phyloP scores from a whole-genome alignment of 2,113 vertebrate genomes.

The Eublepharis macularius region DNA sequence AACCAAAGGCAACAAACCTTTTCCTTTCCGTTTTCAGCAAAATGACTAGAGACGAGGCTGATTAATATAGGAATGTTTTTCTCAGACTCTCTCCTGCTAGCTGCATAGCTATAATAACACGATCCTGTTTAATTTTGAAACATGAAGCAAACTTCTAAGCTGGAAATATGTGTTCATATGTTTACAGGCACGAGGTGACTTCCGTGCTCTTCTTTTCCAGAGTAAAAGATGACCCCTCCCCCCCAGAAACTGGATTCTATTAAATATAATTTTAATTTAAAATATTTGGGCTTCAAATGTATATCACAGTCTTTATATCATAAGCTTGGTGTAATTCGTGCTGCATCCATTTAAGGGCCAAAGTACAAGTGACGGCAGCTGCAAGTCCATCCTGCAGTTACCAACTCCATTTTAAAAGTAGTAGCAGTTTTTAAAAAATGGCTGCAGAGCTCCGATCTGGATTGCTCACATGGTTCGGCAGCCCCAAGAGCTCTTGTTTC shows the following conservation, averaged over 20 bases:
- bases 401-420: no score
- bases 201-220: constrained; percentile 59
- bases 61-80: constrained; percentile 55
- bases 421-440: no score
- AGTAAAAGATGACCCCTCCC: constrained; percentile 48
- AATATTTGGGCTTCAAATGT: constrained; percentile 25
- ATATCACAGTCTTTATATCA: background rate
- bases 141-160: constrained; percentile 63
- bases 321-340: background rate
- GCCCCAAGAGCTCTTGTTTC: no score
- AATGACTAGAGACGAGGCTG: constrained; percentile 58
- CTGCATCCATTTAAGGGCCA: background rate
- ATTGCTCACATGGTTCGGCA: no score
- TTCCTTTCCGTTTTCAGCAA: constrained; percentile 9
- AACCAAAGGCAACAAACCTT: constrained; percentile 48
- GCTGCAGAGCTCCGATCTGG: no score
- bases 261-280: constrained; percentile 52
- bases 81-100: constrained; percentile 59
- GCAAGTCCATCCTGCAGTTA: no score
- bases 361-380: no score
- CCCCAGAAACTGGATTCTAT: constrained; percentile 42
- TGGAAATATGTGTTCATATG: constrained; percentile 49
- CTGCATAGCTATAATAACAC: constrained; percentile 58
- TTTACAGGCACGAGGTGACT: constrained; percentile 45
- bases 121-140: constrained; percentile 62